These are phyloP conservation scores for Ophioderma brevispina DNA, from an alignment of 35 echinoderm and acorn worm species.

Conservation along the genomic window DNA sequence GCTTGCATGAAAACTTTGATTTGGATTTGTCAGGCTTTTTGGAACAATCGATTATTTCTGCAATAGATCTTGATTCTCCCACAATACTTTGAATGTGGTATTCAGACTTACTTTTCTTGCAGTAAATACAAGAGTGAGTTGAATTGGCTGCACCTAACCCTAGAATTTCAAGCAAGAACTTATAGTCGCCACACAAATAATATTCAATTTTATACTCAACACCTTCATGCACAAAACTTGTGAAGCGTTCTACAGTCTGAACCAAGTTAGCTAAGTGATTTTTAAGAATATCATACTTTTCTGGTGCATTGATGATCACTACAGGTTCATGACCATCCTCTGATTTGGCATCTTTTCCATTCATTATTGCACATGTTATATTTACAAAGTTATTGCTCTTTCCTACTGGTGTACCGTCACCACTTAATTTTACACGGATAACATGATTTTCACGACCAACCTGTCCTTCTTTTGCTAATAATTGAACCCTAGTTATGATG, in stretches of 20 bases:
- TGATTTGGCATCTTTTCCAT: background rate
- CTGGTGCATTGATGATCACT: background rate
- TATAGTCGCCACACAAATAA: slow-evolving; percentile 23
- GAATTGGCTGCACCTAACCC: slow-evolving; percentile 7
- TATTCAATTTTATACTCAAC: background rate
- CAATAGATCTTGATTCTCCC: background rate
- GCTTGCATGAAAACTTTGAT: background rate
- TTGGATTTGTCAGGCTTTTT: background rate
- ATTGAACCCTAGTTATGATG: background rate
- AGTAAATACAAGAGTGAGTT: slow-evolving; percentile 20
- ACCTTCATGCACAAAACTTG: background rate
- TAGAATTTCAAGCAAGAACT: slow-evolving; percentile 17
- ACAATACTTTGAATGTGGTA: background rate
- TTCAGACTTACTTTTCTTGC: background rate
- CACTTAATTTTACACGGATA: background rate
- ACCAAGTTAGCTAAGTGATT: background rate
- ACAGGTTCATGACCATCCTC: background rate
- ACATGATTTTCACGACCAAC: background rate
- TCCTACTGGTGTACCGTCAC: background rate
- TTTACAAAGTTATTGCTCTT: background rate
- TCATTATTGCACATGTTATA: background rate
- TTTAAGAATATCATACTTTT: background rate
- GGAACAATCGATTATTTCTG: background rate
- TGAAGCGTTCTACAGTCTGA: background rate
- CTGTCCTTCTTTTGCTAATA: background rate